A percentile compares a stretch with the other conserved stretches of the same genome.
These are phyloP conservation scores for Synanceia verrucosa DNA, from an alignment of 2,797 vertebrate genomes.

Conservation along the genomic window DNA sequence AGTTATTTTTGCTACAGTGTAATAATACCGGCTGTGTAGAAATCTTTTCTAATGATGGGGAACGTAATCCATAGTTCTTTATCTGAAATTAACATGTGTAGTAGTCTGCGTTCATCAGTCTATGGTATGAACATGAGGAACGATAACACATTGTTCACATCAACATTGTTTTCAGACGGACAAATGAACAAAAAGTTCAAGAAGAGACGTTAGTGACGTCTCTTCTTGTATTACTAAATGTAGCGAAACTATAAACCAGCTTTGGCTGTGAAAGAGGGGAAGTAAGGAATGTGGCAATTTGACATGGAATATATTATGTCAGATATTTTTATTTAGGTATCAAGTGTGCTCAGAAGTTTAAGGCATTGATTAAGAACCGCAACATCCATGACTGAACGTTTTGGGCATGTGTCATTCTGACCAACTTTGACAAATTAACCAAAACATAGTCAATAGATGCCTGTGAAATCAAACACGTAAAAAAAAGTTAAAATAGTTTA, in stretches of 20 bases:
- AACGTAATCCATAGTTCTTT: not conserved
- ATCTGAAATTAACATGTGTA: not conserved
- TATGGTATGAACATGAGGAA: not conserved
- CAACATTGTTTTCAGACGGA: not conserved
- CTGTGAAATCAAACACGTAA: not conserved
- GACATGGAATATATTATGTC: not conserved
- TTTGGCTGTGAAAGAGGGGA: not conserved
- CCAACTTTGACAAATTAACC: too few relatives aligned
- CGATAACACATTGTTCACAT: not conserved
- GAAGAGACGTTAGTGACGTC: not conserved
- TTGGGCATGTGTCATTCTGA: not conserved
- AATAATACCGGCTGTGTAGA: not conserved
- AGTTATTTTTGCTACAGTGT: not conserved
- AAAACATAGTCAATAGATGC: not conserved
- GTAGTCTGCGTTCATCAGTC: not conserved
- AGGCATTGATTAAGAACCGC: not conserved
- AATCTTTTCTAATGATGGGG: not conserved
- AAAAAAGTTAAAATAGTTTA: not conserved
- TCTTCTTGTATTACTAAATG: not conserved
- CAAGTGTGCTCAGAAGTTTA: not conserved
- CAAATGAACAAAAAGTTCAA: too few relatives aligned
- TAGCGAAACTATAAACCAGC: not conserved
- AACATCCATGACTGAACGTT: not conserved
- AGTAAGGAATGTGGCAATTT: not conserved
- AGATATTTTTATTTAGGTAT: not conserved